Percentiles rank a stretch among this genome's conserved stretches.
phyloP scores from a whole-genome alignment of 2,888 invertebrate genomes.

The Tineola bisselliella region DNA sequence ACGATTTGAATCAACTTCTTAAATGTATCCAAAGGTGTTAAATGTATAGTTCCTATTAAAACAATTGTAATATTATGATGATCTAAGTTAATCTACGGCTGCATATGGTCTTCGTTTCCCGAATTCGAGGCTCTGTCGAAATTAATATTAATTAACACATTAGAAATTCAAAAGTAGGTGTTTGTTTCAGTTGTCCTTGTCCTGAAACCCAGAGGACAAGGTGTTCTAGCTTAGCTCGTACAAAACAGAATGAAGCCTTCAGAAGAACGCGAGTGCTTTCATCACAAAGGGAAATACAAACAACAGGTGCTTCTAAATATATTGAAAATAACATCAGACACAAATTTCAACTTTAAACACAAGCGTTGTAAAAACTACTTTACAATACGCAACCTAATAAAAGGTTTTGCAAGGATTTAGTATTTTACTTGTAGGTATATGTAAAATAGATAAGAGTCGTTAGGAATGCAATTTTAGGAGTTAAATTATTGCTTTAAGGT shows the following conservation, averaged over 20 bases:
- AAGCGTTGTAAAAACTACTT: neutral
- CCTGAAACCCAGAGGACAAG: too few relatives aligned
- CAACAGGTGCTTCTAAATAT: slow-evolving; percentile 9
- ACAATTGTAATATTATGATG: too few relatives aligned
- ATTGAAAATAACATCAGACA: neutral
- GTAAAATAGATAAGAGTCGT: neutral
- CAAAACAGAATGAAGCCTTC: neutral
- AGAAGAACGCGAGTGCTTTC: neutral
- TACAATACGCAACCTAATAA: neutral
- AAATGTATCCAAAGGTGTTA: too few relatives aligned
- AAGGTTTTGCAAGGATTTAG: neutral
- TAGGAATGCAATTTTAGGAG: neutral
- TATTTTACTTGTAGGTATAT: neutral
- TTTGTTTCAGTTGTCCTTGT: too few relatives aligned
- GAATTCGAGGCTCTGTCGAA: too few relatives aligned
- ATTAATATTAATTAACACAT: too few relatives aligned
- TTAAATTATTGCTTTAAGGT: neutral
- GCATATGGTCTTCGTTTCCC: too few relatives aligned
- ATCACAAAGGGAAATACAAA: slow-evolving; percentile 6
- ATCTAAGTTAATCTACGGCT: too few relatives aligned
- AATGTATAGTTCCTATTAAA: too few relatives aligned
- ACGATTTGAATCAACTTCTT: too few relatives aligned
- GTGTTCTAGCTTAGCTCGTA: too few relatives aligned
- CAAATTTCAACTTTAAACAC: neutral
- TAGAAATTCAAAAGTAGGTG: too few relatives aligned